Conservation (phyloP, 2,113 vertebrate species). For the Platanista minor region DNA sequence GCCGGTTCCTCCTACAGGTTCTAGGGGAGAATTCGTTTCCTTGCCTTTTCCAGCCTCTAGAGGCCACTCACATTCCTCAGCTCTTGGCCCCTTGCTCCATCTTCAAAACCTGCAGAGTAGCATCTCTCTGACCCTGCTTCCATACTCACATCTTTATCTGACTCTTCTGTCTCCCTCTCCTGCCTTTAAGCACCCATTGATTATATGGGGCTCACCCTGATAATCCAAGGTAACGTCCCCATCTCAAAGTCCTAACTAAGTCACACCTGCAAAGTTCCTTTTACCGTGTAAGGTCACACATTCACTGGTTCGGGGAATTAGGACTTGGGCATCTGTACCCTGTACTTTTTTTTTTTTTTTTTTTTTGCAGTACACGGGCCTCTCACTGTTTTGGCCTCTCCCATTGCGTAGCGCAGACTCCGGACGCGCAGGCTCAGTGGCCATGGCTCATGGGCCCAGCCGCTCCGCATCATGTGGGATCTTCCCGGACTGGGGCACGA, state of each 20-base stretch:
- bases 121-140: background rate
- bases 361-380: too few species aligned
- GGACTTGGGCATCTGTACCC: background rate
- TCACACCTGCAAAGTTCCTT: too few species aligned
- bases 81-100: background rate
- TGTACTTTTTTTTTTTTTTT: too few species aligned
- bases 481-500: too few species aligned
- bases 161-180: background rate
- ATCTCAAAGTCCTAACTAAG: background rate
- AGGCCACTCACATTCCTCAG: background rate
- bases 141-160: too few species aligned
- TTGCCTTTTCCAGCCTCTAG: background rate
- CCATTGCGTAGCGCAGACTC: too few species aligned
- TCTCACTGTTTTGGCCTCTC: too few species aligned
- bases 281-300: background rate
- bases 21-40: background rate
- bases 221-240: background rate
- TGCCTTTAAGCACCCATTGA: background rate
- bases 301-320: background rate
- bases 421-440: too few species aligned
- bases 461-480: too few species aligned
- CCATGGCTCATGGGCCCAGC: too few species aligned
- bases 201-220: background rate
- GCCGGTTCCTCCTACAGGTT: background rate
- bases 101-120: background rate